Evolutionary conservation across 2,113 vertebrate genomes (phyloP).

Genomic region (Atherinomorus stipes): DNA sequence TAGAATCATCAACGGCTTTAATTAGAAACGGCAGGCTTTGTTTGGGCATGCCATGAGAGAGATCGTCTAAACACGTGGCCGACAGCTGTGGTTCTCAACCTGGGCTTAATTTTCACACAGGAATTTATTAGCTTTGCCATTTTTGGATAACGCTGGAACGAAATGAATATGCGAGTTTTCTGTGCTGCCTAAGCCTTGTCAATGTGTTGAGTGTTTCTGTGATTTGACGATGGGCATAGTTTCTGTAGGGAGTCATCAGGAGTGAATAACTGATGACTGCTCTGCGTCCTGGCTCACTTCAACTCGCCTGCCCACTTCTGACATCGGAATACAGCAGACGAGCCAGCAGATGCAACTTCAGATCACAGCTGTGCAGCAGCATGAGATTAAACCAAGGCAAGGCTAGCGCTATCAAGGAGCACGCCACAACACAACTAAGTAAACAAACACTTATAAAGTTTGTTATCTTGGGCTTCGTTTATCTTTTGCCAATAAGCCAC

Average conservation of each 20-base stretch:
- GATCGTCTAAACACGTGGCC: constrained; percentile 54
- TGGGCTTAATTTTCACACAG: constrained; percentile 57
- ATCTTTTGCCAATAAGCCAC: constrained; percentile 5
- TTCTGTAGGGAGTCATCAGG: constrained; percentile 66
- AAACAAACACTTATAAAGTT: background rate
- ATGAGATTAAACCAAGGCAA: constrained; percentile 20
- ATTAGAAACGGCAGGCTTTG: constrained; percentile 55
- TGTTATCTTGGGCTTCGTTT: constrained; percentile 22
- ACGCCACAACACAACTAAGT: constrained; percentile 13
- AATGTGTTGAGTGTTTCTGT: constrained; percentile 11
- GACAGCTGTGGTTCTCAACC: constrained; percentile 67
- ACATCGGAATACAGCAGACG: constrained; percentile 29
- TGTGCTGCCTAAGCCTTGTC: background rate
- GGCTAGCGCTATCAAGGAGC: constrained; percentile 6
- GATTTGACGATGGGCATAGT: constrained; percentile 62
- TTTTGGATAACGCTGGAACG: constrained; percentile 61
- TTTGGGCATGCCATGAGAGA: constrained; percentile 39
- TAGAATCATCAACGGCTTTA: constrained; percentile 42
- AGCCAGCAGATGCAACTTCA: constrained; percentile 10
- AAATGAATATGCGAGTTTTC: constrained; percentile 28
- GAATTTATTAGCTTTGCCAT: constrained; percentile 66
- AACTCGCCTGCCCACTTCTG: constrained; percentile 17
- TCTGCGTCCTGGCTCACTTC: constrained; percentile 28
- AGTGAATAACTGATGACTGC: constrained; percentile 56
- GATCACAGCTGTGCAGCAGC: constrained; percentile 6